Conservation (phyloP, 2,888 invertebrate genomes). For the Aleiodes alternator region DNA sequence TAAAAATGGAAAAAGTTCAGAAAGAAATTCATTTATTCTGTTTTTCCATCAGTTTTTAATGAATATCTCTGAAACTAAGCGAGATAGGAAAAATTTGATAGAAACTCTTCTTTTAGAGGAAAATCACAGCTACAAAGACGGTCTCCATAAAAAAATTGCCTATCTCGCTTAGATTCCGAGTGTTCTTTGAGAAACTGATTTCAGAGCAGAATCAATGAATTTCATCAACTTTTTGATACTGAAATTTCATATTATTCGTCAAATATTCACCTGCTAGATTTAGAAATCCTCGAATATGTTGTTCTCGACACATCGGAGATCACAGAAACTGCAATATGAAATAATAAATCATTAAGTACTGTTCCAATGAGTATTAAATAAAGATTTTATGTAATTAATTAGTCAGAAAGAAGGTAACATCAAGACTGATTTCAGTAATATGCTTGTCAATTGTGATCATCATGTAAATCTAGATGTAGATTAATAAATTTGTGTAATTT, state of each 20-base stretch:
- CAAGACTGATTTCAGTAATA: conserved; percentile 68
- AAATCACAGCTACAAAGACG: no score
- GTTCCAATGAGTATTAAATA: not conserved
- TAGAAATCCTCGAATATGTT: not conserved
- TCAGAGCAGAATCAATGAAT: not conserved
- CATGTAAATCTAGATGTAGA: conserved; percentile 53
- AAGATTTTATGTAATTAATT: conserved; percentile 21
- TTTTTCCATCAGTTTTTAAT: not conserved
- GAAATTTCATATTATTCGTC: conserved; percentile 1
- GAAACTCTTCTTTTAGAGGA: no score
- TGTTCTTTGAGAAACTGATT: not conserved
- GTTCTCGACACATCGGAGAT: not conserved
- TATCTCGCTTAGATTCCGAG: no score
- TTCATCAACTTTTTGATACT: not conserved
- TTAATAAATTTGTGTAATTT: conserved; percentile 12
- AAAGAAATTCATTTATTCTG: not conserved
- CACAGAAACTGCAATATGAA: conserved; percentile 20
- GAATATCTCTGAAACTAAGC: no score
- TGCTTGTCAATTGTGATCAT: conserved; percentile 69
- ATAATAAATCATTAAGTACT: conserved; percentile 12
- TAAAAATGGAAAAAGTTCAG: conserved; percentile 12
- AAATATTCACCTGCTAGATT: conserved; percentile 11
- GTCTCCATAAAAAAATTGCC: not conserved
- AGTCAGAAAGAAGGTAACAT: conserved; percentile 61
- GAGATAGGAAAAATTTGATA: no score